Conservation (phyloP, 2,888 invertebrate species). For the Apoda limacodes region DNA sequence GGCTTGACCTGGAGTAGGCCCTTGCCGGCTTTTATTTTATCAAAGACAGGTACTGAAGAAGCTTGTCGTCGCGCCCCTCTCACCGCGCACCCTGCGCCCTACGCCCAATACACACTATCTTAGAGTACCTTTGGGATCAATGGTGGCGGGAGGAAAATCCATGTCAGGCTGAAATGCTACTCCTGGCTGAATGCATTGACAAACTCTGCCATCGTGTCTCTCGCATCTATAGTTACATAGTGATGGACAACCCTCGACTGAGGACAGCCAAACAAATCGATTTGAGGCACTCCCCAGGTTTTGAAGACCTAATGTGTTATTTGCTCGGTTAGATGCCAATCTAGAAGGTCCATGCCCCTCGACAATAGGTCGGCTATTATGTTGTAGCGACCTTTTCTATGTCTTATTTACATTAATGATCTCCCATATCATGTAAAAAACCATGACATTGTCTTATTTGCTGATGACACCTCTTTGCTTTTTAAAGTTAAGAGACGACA, state of each 20-base stretch:
- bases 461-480: no score
- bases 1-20: no score
- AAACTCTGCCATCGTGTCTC: constrained; percentile 18
- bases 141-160: constrained; percentile 22
- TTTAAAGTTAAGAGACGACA: no score
- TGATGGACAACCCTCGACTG: constrained; percentile 17
- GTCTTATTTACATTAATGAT: no score
- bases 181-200: constrained; percentile 11
- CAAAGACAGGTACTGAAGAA: no score
- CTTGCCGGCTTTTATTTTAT: no score
- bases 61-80: no score
- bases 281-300: constrained; percentile 18
- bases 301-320: constrained; percentile 11
- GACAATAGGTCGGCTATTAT: constrained; percentile 24
- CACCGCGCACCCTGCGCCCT: no score
- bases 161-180: constrained; percentile 19
- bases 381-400: constrained; percentile 26
- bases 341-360: constrained; percentile 5
- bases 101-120: no score
- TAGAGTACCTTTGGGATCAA: no score
- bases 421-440: no score
- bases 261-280: constrained; percentile 22
- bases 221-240: constrained; percentile 12
- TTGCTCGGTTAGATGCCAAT: constrained; percentile 9
- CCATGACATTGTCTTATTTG: no score